Conservation (phyloP, 2,888 invertebrate species). For the Seira ritae region DNA sequence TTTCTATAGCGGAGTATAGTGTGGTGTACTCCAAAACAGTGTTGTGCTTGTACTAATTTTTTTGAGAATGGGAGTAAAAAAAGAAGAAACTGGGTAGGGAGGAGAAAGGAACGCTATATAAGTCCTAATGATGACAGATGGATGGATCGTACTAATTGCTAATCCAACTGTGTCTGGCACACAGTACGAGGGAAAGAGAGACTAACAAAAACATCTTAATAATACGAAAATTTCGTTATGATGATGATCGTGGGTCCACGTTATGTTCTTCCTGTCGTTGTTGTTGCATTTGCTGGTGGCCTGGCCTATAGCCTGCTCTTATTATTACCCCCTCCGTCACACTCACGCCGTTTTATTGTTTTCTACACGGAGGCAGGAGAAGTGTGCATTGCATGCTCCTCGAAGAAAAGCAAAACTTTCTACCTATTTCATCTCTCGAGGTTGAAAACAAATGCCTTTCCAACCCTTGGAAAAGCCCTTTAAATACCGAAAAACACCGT, state of each 20-base stretch:
- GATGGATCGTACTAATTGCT: constrained; percentile 60
- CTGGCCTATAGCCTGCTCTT: background rate
- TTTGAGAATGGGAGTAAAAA: too few species aligned
- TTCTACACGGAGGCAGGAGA: background rate
- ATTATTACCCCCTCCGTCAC: constrained; percentile 3
- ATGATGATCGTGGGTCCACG: constrained; percentile 15
- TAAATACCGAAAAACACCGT: too few species aligned
- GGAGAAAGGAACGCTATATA: constrained; percentile 6
- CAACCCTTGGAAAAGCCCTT: too few species aligned
- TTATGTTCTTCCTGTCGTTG: background rate
- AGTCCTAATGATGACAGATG: constrained; percentile 59
- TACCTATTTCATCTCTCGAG: too few species aligned
- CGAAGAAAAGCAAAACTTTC: too few species aligned
- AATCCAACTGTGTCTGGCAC: constrained; percentile 53
- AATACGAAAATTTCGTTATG: constrained; percentile 8
- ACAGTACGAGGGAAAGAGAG: background rate
- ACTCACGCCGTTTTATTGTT: background rate
- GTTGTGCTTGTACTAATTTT: too few species aligned
- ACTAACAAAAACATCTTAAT: constrained; percentile 12
- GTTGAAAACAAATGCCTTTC: too few species aligned
- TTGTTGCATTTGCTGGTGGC: background rate
- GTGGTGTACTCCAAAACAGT: too few species aligned
- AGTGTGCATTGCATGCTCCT: too few species aligned
- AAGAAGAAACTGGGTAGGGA: too few species aligned
- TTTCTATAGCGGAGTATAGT: too few species aligned